Conservation (phyloP, 2,797 vertebrate genomes). For the Siniperca scherzeri region DNA sequence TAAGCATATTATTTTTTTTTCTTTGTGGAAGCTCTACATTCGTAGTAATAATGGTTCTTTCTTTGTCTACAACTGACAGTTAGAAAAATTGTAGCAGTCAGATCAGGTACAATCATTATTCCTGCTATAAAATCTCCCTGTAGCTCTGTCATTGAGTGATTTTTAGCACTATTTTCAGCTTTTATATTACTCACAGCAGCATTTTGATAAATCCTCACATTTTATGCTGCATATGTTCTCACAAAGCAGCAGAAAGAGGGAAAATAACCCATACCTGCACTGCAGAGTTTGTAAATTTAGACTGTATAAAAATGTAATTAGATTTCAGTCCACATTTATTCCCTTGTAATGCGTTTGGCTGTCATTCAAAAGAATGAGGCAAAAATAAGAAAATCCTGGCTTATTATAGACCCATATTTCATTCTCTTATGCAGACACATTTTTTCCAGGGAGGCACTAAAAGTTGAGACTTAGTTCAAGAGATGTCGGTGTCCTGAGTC, state of each 20-base stretch:
- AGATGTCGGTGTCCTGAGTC: constrained; percentile 30
- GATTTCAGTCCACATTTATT: constrained; percentile 65
- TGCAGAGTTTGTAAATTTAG: constrained; percentile 60
- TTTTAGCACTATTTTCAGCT: constrained; percentile 23
- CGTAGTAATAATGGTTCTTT: constrained; percentile 21
- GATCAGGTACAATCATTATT: constrained; percentile 30
- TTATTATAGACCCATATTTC: constrained; percentile 50
- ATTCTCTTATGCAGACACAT: constrained; percentile 27
- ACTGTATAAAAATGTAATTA: constrained; percentile 67
- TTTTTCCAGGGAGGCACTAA: constrained; percentile 30
- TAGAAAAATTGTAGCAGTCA: constrained; percentile 7
- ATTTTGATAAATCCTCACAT: constrained; percentile 46
- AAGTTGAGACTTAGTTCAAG: constrained; percentile 31
- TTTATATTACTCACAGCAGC: constrained; percentile 18
- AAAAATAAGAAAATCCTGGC: constrained; percentile 17
- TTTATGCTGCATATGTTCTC: constrained; percentile 16
- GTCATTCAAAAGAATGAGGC: constrained; percentile 64
- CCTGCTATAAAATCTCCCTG: constrained; percentile 12
- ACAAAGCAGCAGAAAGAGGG: constrained; percentile 24
- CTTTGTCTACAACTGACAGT: constrained; percentile 22
- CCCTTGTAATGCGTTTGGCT: constrained; percentile 60
- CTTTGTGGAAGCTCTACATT: constrained; percentile 21
- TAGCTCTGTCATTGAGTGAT: constrained; percentile 15
- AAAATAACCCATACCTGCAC: constrained; percentile 46
- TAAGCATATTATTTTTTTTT: constrained; percentile 15